Percentiles rank a stretch among this genome's conserved stretches.
phyloP scores from a whole-genome alignment of 35 echinoderm and acorn worm species.

The Amphiura filiformis region DNA sequence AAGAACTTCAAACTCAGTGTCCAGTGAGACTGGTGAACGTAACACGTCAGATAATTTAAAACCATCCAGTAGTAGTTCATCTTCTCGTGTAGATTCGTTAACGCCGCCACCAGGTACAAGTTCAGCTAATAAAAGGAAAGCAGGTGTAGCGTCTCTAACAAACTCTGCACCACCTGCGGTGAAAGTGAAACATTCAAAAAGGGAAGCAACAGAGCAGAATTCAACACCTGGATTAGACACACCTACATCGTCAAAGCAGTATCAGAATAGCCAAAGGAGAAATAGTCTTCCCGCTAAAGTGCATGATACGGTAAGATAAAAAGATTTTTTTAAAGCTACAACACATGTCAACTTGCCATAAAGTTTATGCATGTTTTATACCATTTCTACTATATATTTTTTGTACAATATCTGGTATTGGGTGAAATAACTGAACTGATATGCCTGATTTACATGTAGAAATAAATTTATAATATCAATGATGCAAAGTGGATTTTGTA shows the following conservation, averaged over 20 bases:
- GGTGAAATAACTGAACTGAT: too few species aligned
- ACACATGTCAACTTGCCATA: too few species aligned
- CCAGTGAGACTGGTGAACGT: too few species aligned
- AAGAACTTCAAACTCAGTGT: not conserved
- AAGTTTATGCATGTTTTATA: too few species aligned
- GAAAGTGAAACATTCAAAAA: not conserved
- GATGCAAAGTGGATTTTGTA: too few species aligned
- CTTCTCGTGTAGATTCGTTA: not conserved
- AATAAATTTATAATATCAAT: too few species aligned
- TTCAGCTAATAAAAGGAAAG: not conserved
- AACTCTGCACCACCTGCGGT: not conserved
- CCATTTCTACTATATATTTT: too few species aligned
- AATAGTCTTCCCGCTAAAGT: not conserved
- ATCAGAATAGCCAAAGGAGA: not conserved
- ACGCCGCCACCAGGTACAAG: not conserved
- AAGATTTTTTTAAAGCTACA: too few species aligned
- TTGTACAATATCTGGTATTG: too few species aligned
- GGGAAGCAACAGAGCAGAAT: not conserved
- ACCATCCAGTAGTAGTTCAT: not conserved
- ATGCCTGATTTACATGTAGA: too few species aligned
- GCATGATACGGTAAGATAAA: not conserved
- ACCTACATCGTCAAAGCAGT: not conserved
- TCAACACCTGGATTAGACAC: not conserved
- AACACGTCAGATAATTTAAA: not conserved
- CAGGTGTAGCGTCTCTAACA: not conserved